These are phyloP conservation scores for Rhinolophus sinicus DNA, from an alignment of 2,113 vertebrate species.

Conservation along the genomic window DNA sequence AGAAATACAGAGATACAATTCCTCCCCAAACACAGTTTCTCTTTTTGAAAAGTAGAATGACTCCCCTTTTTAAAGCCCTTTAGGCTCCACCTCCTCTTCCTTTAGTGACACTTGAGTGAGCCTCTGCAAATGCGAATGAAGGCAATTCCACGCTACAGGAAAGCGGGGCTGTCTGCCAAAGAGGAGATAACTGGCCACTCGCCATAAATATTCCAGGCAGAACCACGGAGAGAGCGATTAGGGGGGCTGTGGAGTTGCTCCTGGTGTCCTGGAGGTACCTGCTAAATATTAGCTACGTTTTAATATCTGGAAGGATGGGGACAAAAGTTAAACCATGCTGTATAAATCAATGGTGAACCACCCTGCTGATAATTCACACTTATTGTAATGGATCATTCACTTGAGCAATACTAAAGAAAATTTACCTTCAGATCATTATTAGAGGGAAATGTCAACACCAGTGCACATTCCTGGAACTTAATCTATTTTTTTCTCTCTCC, in stretches of 20 bases:
- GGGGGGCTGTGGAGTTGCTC: background rate
- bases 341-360: background rate
- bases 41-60: slow-evolving; percentile 69
- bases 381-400: background rate
- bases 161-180: slow-evolving; percentile 81
- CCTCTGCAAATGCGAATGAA: slow-evolving; percentile 83
- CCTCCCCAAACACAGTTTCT: slow-evolving; percentile 41
- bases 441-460: background rate
- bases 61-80: slow-evolving; percentile 84
- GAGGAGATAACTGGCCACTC: slow-evolving; percentile 78
- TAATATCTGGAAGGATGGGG: background rate
- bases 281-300: background rate
- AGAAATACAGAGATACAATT: slow-evolving; percentile 52
- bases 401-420: background rate
- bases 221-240: background rate
- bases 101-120: slow-evolving; percentile 85
- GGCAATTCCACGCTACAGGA: slow-evolving; percentile 76
- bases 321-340: background rate
- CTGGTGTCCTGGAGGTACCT: slow-evolving; percentile 61
- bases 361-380: background rate
- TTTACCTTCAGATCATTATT: background rate
- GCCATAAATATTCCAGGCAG: slow-evolving; percentile 76
- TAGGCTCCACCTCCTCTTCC: slow-evolving; percentile 84
- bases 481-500: background rate
- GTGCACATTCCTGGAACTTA: background rate